Base-by-base conservation (phyloP, 2,113 vertebrate species). In the Rhodinocichla rosea region DNA sequence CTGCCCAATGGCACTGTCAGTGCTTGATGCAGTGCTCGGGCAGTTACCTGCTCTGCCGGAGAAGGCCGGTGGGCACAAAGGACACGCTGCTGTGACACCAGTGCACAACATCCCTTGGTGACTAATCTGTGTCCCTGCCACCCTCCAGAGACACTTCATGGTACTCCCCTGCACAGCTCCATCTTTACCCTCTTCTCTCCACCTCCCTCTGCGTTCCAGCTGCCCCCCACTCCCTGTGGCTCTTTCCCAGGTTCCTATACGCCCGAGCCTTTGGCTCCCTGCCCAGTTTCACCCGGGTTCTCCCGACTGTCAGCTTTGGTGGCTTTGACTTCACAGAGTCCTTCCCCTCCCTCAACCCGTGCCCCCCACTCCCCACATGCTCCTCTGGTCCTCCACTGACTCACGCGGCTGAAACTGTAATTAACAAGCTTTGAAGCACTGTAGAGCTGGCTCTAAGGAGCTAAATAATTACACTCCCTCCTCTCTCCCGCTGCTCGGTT, bases 401-500 rank as follows among this genome's bases (percentile, higher is more conserved):
- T 73, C 28, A 35, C 15, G 15, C 27, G 20, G 82, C 55, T 87
- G 63, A 87, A 95, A 62, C 67, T 83, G 93, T 97, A 96, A 96
- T 95, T 95, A 97, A 95, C 63, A 88, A 70, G 90, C 94, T 83
- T 59, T 73, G 87, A 95, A 95, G 95, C 90, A 92, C 94, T 90
- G 55, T 90, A 47, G 87, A 93, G 42, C 67, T 44, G 83, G 50
- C 93, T 95, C 96, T 71, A 59, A 86, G 95, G 94, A 96, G 84
- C 91, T 93, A 37, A 90, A 87, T 95, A 95, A 97, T 97, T 96
- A 95, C 56, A n/a, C 57, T 93, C 84, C 94, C 87, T 94, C 70
- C 88, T 59, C 55, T 56, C 87, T 93, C 92, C 90, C 30, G 1
- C 84, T 90, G 91, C 90, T 96, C 2, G 0, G 67, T 90, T 69